A percentile compares a stretch with the other conserved stretches of the same genome.
Evolutionary conservation across 2,113 vertebrate genomes (phyloP).

Genomic region (Physeter macrocephalus): DNA sequence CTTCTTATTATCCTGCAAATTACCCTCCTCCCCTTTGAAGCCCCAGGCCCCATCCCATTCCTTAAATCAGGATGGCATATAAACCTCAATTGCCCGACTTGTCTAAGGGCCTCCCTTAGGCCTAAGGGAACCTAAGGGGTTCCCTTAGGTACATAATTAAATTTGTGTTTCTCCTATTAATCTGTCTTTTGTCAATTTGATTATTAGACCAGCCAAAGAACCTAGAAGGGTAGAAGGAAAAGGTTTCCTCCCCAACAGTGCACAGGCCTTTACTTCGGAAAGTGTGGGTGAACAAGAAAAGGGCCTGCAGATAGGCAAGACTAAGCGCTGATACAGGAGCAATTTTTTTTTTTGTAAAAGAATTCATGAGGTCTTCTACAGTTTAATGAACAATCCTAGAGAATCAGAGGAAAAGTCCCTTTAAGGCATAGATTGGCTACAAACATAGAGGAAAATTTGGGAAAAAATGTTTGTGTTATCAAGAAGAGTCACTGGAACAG

Average conservation of each 20-base stretch:
- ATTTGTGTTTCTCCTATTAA: no score
- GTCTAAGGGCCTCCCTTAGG: no score
- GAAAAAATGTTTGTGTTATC: neutral
- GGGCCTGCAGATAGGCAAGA: no score
- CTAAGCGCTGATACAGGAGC: neutral
- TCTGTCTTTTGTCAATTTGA: neutral
- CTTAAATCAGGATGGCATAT: neutral
- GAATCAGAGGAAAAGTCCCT: neutral
- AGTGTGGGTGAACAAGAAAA: neutral
- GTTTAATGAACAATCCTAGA: neutral
- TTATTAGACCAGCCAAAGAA: neutral
- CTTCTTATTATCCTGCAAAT: neutral
- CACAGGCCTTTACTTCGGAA: neutral
- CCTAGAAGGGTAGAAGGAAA: neutral
- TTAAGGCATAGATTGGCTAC: neutral
- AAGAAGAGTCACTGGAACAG: neutral
- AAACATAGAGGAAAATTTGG: neutral
- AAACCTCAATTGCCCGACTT: neutral
- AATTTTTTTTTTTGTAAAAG: neutral
- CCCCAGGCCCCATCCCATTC: neutral
- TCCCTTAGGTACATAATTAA: neutral
- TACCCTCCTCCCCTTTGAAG: neutral
- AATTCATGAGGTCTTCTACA: accelerated
- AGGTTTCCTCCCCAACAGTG: neutral
- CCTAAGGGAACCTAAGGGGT: no score